Evolutionary conservation across 2,113 vertebrate genomes (phyloP).

Genomic region (Indicator maculatus): DNA sequence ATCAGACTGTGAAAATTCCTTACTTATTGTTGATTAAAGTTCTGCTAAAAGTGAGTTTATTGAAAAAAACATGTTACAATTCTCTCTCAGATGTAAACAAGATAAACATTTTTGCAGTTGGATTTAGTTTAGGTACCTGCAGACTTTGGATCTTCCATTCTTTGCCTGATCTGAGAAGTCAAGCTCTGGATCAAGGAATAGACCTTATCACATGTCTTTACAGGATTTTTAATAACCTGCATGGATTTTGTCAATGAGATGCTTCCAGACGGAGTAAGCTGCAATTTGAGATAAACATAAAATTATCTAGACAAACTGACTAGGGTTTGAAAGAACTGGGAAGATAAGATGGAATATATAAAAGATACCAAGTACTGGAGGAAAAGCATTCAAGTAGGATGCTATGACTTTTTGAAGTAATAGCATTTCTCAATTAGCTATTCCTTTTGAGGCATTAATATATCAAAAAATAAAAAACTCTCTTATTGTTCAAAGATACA

Average conservation of each 20-base stretch:
- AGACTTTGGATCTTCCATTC: conserved; percentile 89
- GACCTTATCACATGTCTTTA: conserved; percentile 89
- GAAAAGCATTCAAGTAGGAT: not conserved
- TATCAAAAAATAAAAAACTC: rapidly evolving
- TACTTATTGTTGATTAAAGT: not conserved
- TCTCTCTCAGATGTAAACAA: not conserved
- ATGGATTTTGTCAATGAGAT: conserved; percentile 89
- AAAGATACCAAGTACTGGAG: not conserved
- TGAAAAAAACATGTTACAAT: not conserved
- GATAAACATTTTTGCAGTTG: not conserved
- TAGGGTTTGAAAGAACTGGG: not conserved
- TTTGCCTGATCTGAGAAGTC: conserved; percentile 87
- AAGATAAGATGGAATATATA: not conserved
- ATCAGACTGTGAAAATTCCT: not conserved
- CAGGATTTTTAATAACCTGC: conserved; percentile 90
- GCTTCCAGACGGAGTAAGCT: conserved; percentile 88
- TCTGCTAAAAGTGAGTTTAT: not conserved
- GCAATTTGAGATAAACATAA: conserved; percentile 51
- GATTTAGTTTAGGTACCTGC: conserved; percentile 75
- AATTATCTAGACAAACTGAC: not conserved
- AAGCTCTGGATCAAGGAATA: conserved; percentile 90
- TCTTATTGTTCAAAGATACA: not conserved
- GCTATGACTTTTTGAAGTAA: not conserved
- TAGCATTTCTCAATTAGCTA: not conserved
- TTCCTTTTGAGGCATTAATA: not conserved